Percentiles rank a stretch among this genome's conserved stretches.
phyloP scores from a whole-genome alignment of 2,888 invertebrate genomes.

The Chaetoderma sp. region DNA sequence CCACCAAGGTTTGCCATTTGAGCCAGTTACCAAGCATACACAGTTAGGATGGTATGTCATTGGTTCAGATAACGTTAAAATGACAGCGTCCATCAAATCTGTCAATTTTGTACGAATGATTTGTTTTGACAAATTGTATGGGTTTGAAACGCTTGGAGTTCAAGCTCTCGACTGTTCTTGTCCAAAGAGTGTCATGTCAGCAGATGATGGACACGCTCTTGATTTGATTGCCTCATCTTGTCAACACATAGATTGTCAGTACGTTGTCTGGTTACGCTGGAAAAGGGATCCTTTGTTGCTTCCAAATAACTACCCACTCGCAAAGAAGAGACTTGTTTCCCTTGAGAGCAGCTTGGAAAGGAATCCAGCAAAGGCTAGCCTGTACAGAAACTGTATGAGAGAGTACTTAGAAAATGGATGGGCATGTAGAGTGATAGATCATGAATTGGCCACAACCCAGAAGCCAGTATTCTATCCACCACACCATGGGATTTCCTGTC shows the following conservation, averaged over 20 bases:
- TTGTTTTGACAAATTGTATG: conserved; percentile 8
- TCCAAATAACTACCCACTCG: conserved; percentile 13
- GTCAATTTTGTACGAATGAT: conserved; percentile 14
- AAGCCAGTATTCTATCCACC: not conserved
- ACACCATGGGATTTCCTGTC: not conserved
- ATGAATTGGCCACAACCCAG: not conserved
- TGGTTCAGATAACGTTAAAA: conserved; percentile 9
- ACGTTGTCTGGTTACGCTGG: conserved; percentile 11
- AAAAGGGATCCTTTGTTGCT: conserved; percentile 6
- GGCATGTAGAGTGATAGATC: not conserved
- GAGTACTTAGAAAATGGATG: conserved; percentile 17
- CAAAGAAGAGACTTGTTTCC: conserved; percentile 13
- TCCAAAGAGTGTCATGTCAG: not conserved
- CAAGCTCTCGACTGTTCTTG: conserved; percentile 13
- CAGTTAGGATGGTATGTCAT: conserved; percentile 15
- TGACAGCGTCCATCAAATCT: not conserved
- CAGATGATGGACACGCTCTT: not conserved
- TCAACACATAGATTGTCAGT: not conserved
- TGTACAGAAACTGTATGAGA: conserved; percentile 7
- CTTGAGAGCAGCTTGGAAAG: conserved; percentile 10
- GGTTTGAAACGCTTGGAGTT: conserved; percentile 16
- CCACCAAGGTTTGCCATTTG: conserved; percentile 5
- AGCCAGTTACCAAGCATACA: conserved; percentile 16
- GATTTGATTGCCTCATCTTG: not conserved
- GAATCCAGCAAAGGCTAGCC: conserved; percentile 1